Evolutionary conservation across 2,888 invertebrate genomes (phyloP), one percentile per base, ranked within the genome.

Genomic region (Salticus scenicus): DNA sequence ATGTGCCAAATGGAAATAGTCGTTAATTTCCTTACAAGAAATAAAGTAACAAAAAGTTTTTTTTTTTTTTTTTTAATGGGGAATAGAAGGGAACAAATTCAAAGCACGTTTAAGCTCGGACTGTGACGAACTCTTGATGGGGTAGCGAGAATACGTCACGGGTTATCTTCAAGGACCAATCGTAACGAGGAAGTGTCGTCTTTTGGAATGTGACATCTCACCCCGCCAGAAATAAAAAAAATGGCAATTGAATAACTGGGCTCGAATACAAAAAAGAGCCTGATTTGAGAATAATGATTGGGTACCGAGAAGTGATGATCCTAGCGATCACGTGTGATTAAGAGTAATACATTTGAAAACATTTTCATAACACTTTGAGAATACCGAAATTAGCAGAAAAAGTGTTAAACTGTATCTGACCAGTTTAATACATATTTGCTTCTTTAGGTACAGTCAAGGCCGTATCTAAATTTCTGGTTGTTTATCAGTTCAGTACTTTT

Each of bases 141-240:
- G 57, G 24, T 24, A 67, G 67, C 31, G 67, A 8, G 37, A 10
- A 31, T 33, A 67, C 33, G 67, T 33, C 67, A 67, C 33, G 7
- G 20, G 67, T 67, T 67, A 31, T 31, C 67, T n/a, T 67, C 67
- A 67, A 67, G 67, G 67, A 67, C 67, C 24, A 67, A n/a, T 67
- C 28, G 33, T 67, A 67, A 67, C 10, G 67, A 67, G 67, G 67
- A 67, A 67, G 67, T 67, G 37, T 12, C 28, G 27, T 20, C 24
- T 67, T 67, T 33, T 8, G 37, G 20, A 33, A 67, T 67, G 67
- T 12, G 67, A 67, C 37, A 31, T 33, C 28, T 67, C 24, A 31
- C 20, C 37, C 67, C 24, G 24, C 24, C 57, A 4, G 57, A 24
- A 57, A 24, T 2, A 24, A 57, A 14, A 17, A 10, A 47, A 47